Evolutionary conservation across 2,888 invertebrate genomes (phyloP).

Genomic region (Tipula helvola): DNA sequence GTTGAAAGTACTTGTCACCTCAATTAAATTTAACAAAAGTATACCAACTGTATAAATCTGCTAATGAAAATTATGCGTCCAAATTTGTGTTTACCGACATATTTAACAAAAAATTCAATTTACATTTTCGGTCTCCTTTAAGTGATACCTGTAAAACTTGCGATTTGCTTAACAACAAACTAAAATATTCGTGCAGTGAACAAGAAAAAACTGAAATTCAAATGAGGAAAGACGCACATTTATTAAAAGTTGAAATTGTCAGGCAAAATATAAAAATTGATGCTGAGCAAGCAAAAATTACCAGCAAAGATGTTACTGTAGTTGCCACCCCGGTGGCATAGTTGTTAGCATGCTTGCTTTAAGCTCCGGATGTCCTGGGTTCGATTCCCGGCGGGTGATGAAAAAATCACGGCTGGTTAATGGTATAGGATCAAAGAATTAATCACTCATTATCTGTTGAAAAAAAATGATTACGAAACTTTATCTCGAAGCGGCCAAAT

Average conservation of each 20-base stretch:
- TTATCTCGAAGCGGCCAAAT: no score
- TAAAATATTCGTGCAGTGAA: neutral
- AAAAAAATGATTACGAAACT: no score
- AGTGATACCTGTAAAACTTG: neutral
- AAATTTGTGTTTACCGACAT: neutral
- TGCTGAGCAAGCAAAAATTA: neutral
- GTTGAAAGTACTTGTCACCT: slow-evolving; percentile 20
- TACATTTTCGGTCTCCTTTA: neutral
- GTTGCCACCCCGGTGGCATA: no score
- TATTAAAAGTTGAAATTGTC: no score
- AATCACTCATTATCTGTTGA: no score
- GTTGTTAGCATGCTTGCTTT: no score
- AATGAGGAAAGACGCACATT: no score
- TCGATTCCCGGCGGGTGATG: no score
- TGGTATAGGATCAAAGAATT: no score
- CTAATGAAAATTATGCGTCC: neutral
- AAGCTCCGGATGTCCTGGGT: no score
- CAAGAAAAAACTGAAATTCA: neutral
- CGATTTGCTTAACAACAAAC: neutral
- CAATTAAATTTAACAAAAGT: slow-evolving; percentile 11
- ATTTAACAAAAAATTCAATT: neutral
- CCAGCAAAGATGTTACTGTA: no score
- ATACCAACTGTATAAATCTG: neutral
- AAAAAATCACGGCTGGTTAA: no score
- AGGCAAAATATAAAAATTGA: neutral